Evolutionary conservation across 64 coral and sea anemone species (phyloP), one percentile per base, ranked within the genome.

Genomic region (Porites lutea): DNA sequence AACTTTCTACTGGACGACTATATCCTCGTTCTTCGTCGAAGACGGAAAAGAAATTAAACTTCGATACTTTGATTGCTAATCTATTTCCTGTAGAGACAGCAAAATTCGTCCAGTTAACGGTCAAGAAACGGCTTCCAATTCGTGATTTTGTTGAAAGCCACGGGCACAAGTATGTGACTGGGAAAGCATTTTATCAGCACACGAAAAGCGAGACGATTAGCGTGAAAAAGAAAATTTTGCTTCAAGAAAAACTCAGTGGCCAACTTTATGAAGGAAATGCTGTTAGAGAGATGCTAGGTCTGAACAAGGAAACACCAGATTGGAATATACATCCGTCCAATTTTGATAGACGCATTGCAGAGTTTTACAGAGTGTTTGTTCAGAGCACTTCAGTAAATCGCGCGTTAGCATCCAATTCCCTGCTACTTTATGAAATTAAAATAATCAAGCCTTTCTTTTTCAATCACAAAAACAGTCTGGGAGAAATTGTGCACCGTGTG

Each of bases 131-230:
- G 27, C 51, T 75, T 8, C 57, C 67, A 71, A 96, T 96, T 67
- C 67, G 90, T 8, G 71, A 92, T 19, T 92, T 92, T 70, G 89
- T 92, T 55, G n/a, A 96, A 74, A 82, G 68, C 59, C 67, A 79
- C 8, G 90, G 85, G 2, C 18, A 87, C 45, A 15, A 68, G 0
- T 89, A 92, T 48, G 60, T 77, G 4, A 46, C 89, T 11, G 90
- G 94, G 50, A 92, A 54, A 63, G 94, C 94, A 57, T 96, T 88
- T 92, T 92, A 92, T 59, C 58, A 92, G 43, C 94, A 96, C 78
- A 92, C 94, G 2, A 96, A 96, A 75, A 89, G 72, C 53, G 94
- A 96, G 72, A 92, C 94, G 44, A 96, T 96, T 14, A 96, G 90
- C 59, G 71, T 57, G 46, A 96, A 84, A 68, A 96, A 92, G 61